Base-by-base conservation (phyloP, 2,888 invertebrate species). In the Lasiommata megera region DNA sequence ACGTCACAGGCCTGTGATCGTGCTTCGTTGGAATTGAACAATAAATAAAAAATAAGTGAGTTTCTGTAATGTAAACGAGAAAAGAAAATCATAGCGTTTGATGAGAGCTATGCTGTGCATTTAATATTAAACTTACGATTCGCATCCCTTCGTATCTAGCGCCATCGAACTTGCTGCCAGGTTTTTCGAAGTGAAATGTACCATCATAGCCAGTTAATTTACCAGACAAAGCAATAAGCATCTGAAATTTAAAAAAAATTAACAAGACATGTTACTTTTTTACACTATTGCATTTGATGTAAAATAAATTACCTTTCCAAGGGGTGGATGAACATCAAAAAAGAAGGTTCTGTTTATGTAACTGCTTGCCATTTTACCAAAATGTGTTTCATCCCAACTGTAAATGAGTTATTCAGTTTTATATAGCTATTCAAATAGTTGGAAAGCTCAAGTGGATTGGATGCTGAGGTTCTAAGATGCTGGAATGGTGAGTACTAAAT, bases 281-380 rank as follows among this genome's bases (percentile, higher is more conserved):
- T 3, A 23, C 23, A 23, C 23, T 3, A 23, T 5, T 3, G 2
- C 3, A 23, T 3, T 23, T 23, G 5, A 3, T 23, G 23, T 23
- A 23, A 23, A 23, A 23, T 2, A 23, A 5, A 23, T 11, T 92
- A 97, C 98, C 93, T 99, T 99, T 71, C 98, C 99, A 52, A 98
- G 92, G 16, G 99, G 98, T 58, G 99, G 99, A 91, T 99, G 99
- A 1, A 99, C 99, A 90, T 99, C 99, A 88, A 99, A 99, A 88
- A 99, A 99, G 83, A 98, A 98, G 56, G 98, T 98, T 67, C 97
- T 93, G 73, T 98, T 99, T 65, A 99, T 98, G 76, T 99, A 99
- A 98, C 98, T 99, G 77, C 97, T 98, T 0, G 96, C 98, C 98
- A 99, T 98, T 93, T 99, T 99, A 0, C 98, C 98, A 92, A 99